phyloP scores from a whole-genome alignment of 2,888 invertebrate genomes.

The Celastrina argiolus region DNA sequence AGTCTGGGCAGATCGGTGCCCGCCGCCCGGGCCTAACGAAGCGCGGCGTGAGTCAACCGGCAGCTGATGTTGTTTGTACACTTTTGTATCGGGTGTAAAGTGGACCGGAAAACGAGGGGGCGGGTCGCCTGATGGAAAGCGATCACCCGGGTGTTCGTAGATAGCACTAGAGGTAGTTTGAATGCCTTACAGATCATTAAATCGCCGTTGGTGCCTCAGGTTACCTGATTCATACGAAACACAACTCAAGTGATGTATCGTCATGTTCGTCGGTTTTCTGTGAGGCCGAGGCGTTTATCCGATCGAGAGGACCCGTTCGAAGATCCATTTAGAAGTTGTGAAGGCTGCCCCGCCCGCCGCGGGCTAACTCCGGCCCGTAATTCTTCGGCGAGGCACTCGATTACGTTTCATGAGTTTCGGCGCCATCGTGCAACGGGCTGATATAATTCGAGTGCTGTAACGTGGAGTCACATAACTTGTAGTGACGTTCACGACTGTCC shows the following conservation, averaged over 20 bases:
- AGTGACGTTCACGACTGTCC: not conserved
- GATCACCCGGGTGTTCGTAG: too few species aligned
- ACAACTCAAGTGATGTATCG: too few species aligned
- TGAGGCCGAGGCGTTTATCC: too few species aligned
- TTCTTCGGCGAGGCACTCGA: not conserved
- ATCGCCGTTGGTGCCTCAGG: too few species aligned
- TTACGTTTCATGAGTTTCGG: not conserved
- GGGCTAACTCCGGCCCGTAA: not conserved
- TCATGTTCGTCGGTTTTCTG: too few species aligned
- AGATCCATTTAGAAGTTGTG: too few species aligned
- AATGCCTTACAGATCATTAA: too few species aligned
- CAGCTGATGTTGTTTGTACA: not conserved
- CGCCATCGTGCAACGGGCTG: not conserved
- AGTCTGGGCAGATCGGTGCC: not conserved
- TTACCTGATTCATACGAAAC: too few species aligned
- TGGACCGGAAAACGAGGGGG: too few species aligned
- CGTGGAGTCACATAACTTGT: not conserved
- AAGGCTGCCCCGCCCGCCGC: not conserved
- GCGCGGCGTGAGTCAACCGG: not conserved
- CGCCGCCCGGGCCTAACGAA: not conserved
- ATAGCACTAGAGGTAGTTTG: too few species aligned
- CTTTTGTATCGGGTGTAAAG: not conserved
- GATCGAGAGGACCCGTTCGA: too few species aligned
- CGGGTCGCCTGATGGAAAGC: too few species aligned
- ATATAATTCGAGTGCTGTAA: not conserved